Conservation (phyloP, 2,888 invertebrate genomes). For the Dendrolimus pini region DNA sequence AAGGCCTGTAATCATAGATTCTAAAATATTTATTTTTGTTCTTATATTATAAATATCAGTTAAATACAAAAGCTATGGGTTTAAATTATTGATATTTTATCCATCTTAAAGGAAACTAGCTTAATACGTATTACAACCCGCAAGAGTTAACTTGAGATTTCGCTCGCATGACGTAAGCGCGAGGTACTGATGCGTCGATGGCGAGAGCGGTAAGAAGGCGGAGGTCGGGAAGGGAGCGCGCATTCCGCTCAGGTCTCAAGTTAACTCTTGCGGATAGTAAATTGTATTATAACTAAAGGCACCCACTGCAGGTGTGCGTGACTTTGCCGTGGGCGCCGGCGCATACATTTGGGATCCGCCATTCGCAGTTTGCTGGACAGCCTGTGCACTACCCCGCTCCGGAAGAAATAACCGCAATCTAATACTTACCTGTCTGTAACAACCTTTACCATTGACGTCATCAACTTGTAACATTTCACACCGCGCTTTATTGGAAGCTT, state of each 20-base stretch:
- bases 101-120: neutral
- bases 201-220: no score
- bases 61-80: no score
- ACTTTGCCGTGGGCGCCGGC: slow-evolving; percentile 80
- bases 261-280: no score
- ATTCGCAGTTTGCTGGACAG: slow-evolving; percentile 82
- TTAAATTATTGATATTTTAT: neutral
- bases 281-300: slow-evolving; percentile 12
- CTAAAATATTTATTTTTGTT: no score
- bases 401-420: slow-evolving; percentile 52
- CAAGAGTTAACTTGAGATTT: no score
- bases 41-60: no score
- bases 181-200: no score
- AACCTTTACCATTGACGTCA: slow-evolving; percentile 16
- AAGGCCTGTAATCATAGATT: no score
- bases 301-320: slow-evolving; percentile 63
- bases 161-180: no score
- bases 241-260: no score
- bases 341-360: slow-evolving; percentile 87
- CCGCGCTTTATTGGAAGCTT: neutral
- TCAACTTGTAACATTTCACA: neutral
- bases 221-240: no score
- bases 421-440: slow-evolving; percentile 35
- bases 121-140: no score
- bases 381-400: slow-evolving; percentile 54